Base-by-base conservation (phyloP, 2,113 vertebrate genomes). In the Noturus placidus region DNA sequence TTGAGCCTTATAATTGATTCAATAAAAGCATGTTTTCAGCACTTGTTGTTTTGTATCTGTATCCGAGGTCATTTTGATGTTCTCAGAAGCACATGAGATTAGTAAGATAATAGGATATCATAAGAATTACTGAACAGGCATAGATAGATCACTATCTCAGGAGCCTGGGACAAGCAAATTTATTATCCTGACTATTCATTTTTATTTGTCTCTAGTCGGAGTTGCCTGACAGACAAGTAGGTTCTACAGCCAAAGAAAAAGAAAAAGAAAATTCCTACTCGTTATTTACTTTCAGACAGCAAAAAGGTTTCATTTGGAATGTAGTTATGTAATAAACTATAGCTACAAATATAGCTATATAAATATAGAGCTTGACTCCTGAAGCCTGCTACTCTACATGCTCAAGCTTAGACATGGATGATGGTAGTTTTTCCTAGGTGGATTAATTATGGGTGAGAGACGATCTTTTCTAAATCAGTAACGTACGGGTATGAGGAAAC, bases 11-110 rank as follows among this genome's bases (percentile, higher is more conserved):
- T 94, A 94, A 94, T 94, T 97, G 93, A 95, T 95, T 96, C 95
- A 99, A 98, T 99, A 99, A 99, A 99, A 99, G 98, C 97, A 97
- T 97, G 98, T 96, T 97, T 96, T 97, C 97, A 96, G 98, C 97
- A 99, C 96, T 72, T 25, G 83, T 25, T 59, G 30, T 59, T 70
- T 90, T 77, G 63, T 70, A 90, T 83, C 22, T 85, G 56, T 87
- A 59, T 46, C 13, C 15, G 0, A 50, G 15, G 22, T n/a, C 14
- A n/a, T 52, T 27, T n/a, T 46, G 9, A 74, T 10, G 25, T 74
- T 74, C 70, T 74, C 5, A 50, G 52, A 50, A 6, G 5, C 13
- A 27, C 7, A 2, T 52, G 2, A 77, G 13, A n/a, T 77, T 50
- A 76, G 10, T 14, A 50, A 77, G 1, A 77, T 27, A 46, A 22